Percentiles rank a stretch among this genome's conserved stretches.
Evolutionary conservation across 2,797 vertebrate species (phyloP).

Genomic region (Sternotherus odoratus): DNA sequence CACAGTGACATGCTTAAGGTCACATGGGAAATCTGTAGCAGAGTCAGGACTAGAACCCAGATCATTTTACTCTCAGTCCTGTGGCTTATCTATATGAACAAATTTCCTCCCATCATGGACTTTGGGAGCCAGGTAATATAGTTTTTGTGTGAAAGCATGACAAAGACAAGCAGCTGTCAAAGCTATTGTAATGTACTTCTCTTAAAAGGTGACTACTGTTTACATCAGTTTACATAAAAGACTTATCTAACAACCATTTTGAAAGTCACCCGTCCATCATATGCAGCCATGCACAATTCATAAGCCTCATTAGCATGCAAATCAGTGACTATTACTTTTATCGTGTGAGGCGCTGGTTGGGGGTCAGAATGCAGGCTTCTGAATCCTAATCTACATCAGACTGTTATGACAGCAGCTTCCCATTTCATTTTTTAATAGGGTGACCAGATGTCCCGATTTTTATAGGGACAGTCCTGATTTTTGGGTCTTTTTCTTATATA

Average conservation of each 20-base stretch:
- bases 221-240: not conserved
- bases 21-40: not conserved
- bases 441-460: too few species aligned
- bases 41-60: not conserved
- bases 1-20: not conserved
- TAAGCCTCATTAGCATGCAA: not conserved
- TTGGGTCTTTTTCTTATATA: too few species aligned
- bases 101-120: not conserved
- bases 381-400: not conserved
- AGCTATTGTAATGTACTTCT: not conserved
- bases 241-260: not conserved
- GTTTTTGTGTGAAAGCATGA: not conserved
- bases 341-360: not conserved
- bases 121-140: not conserved
- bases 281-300: not conserved
- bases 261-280: not conserved
- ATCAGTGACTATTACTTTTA: not conserved
- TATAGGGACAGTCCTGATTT: too few species aligned
- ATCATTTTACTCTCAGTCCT: not conserved
- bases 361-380: not conserved
- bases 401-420: not conserved
- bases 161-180: not conserved
- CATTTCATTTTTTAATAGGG: not conserved
- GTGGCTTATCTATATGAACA: not conserved
- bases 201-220: not conserved